Conservation (phyloP, 1,140 invertebrate genomes). For the Musca domestica region DNA sequence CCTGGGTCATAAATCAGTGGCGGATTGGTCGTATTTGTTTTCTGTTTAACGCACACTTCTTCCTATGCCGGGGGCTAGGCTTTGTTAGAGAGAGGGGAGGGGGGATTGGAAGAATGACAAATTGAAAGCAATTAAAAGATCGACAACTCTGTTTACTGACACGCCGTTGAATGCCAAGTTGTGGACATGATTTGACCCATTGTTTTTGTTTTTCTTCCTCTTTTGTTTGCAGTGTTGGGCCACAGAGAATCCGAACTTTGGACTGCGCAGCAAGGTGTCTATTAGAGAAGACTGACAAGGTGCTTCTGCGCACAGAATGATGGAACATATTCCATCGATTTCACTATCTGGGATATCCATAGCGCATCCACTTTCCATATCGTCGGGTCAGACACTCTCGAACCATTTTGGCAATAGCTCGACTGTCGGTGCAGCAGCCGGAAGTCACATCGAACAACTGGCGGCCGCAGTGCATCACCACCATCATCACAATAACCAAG, state of each 20-base stretch:
- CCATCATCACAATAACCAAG: conserved; percentile 38
- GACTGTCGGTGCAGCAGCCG: conserved; percentile 30
- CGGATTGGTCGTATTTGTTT: background rate
- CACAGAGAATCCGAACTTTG: background rate
- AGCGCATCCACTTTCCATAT: conserved; percentile 45
- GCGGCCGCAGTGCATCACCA: conserved; percentile 44
- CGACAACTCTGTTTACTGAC: too few relatives aligned
- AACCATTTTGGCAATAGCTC: conserved; percentile 27
- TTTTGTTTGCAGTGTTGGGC: background rate
- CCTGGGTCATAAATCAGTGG: background rate
- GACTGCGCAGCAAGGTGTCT: background rate
- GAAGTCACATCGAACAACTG: conserved; percentile 42
- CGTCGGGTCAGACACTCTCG: conserved; percentile 25
- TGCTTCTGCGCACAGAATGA: conserved; percentile 42
- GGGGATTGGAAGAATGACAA: background rate
- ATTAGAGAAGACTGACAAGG: too few relatives aligned
- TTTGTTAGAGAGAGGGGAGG: too few relatives aligned
- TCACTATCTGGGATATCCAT: conserved; percentile 53
- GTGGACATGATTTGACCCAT: background rate
- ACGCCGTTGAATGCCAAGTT: too few relatives aligned
- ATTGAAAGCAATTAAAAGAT: background rate
- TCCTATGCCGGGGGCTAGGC: too few relatives aligned
- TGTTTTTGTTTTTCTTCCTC: background rate
- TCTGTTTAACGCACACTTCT: too few relatives aligned
- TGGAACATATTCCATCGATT: conserved; percentile 53